Conservation (phyloP, 2,888 invertebrate genomes). For the Pyrochroa serraticornis region DNA sequence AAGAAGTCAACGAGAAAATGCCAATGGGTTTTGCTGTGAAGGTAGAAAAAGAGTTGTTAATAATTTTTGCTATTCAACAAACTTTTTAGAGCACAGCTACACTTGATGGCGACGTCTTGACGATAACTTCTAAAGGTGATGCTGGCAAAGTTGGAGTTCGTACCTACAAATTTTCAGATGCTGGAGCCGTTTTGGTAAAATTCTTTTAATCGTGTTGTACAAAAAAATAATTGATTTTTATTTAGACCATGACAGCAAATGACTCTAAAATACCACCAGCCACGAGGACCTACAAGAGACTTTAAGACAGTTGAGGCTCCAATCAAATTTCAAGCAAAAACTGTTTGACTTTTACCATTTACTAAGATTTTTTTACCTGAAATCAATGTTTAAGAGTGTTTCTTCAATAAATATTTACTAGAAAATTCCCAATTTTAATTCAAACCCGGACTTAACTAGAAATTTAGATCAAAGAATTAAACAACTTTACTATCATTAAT, state of each 20-base stretch:
- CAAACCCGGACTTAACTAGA: too few species aligned
- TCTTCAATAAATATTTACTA: too few species aligned
- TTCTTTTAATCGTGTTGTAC: neutral
- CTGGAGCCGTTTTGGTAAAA: conserved; percentile 31
- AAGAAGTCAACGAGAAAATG: conserved; percentile 37
- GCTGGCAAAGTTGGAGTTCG: conserved; percentile 25
- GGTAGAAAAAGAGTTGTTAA: conserved; percentile 16
- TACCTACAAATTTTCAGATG: conserved; percentile 31
- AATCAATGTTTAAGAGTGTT: too few species aligned
- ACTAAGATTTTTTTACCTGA: too few species aligned
- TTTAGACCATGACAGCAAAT: conserved; percentile 7
- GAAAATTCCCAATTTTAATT: too few species aligned
- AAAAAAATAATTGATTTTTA: neutral
- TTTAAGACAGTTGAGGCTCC: neutral
- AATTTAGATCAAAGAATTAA: too few species aligned
- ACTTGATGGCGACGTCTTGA: conserved; percentile 27
- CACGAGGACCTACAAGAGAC: neutral
- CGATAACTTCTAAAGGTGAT: conserved; percentile 28
- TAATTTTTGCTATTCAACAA: conserved; percentile 1
- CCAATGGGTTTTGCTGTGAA: conserved; percentile 29
- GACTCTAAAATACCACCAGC: neutral
- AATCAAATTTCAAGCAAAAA: too few species aligned
- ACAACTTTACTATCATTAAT: too few species aligned
- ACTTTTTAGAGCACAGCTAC: conserved; percentile 29
- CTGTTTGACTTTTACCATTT: too few species aligned